Evolutionary conservation across 2,797 vertebrate species (phyloP).

Genomic region (Denticeps clupeoides): DNA sequence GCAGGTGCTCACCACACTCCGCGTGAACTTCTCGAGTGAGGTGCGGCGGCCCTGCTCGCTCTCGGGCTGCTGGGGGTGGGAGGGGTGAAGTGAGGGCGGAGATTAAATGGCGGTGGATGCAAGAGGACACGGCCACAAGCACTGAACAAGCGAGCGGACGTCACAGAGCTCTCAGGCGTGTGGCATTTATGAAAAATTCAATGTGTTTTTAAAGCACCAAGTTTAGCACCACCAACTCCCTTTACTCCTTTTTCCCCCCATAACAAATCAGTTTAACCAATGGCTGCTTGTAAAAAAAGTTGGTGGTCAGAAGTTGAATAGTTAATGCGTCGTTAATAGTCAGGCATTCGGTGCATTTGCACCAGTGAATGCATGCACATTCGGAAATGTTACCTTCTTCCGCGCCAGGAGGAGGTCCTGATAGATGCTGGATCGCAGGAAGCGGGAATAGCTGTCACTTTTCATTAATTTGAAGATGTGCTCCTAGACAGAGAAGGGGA

Average conservation of each 20-base stretch:
- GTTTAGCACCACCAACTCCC: too few relatives aligned
- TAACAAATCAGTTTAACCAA: too few relatives aligned
- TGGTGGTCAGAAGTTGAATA: too few relatives aligned
- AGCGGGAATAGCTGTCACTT: conserved; percentile 94
- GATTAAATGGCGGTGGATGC: conserved; percentile 46
- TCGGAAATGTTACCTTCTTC: conserved; percentile 95
- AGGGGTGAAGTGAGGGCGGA: conserved; percentile 40
- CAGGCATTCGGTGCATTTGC: too few relatives aligned
- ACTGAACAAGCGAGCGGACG: too few relatives aligned
- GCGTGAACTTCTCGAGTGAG: conserved; percentile 97
- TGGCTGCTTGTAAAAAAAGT: too few relatives aligned
- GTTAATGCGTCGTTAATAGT: too few relatives aligned
- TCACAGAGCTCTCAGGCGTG: too few relatives aligned
- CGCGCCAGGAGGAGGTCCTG: conserved; percentile 86
- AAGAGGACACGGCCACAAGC: too few relatives aligned
- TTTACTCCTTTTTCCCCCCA: too few relatives aligned
- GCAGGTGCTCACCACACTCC: conserved; percentile 82
- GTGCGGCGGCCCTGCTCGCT: conserved; percentile 93
- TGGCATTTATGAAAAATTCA: too few relatives aligned
- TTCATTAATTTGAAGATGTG: conserved; percentile 98
- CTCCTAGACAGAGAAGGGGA: conserved; percentile 59
- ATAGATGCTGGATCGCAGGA: conserved; percentile 86
- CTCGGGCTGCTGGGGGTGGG: conserved; percentile 68
- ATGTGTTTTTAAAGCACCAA: too few relatives aligned
- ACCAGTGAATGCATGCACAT: not conserved